These are phyloP conservation scores for Fabriciana adippe DNA, from an alignment of 2,888 invertebrate genomes.

Conservation along the genomic window DNA sequence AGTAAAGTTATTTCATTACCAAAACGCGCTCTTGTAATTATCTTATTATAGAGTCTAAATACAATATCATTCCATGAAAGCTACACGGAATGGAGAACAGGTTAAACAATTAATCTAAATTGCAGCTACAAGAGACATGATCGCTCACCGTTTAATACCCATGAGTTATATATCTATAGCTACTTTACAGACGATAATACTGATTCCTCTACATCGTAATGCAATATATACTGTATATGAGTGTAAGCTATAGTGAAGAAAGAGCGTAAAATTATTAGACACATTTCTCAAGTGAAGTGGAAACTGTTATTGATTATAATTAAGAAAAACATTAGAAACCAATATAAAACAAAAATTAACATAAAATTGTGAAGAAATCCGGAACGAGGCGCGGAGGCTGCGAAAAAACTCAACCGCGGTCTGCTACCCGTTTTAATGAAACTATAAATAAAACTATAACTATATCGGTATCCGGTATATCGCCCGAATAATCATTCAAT, in stretches of 20 bases:
- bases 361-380: slow-evolving; percentile 35
- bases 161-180: neutral
- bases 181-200: neutral
- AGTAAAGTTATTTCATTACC: too few species aligned
- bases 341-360: slow-evolving; percentile 29
- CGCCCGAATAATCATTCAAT: slow-evolving; percentile 45
- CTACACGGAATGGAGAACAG: neutral
- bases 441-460: slow-evolving; percentile 46
- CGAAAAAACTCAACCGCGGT: slow-evolving; percentile 43
- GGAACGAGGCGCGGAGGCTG: slow-evolving; percentile 33
- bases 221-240: neutral
- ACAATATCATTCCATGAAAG: slow-evolving; percentile 3
- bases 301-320: slow-evolving; percentile 34
- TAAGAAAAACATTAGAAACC: slow-evolving; percentile 26
- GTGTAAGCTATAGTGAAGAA: slow-evolving; percentile 9
- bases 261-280: slow-evolving; percentile 28
- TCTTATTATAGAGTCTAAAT: neutral
- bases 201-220: neutral
- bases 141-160: slow-evolving; percentile 7
- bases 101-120: slow-evolving; percentile 13
- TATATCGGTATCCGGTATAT: slow-evolving; percentile 40
- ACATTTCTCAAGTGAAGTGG: slow-evolving; percentile 35
- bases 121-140: slow-evolving; percentile 8
- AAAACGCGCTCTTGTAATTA: too few species aligned
- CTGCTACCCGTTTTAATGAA: slow-evolving; percentile 45